phyloP scores from a whole-genome alignment of 2,888 invertebrate species.

The Dryocosmus kuriphilus region DNA sequence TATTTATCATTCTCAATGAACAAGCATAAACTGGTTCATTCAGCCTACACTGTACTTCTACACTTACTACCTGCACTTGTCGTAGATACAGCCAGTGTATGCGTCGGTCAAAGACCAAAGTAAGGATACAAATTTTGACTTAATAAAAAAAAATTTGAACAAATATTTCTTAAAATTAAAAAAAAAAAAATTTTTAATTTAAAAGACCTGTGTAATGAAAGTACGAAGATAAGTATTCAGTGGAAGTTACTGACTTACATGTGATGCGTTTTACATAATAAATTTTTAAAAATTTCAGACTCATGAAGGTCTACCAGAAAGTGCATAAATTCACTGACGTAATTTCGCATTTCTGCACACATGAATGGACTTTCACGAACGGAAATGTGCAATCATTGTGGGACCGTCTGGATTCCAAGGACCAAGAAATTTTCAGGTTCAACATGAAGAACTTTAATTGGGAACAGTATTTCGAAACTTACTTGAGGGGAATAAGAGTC shows the following conservation, averaged over 20 bases:
- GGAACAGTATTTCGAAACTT: conserved; percentile 84
- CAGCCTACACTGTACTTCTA: conserved; percentile 81
- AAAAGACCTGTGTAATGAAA: too few relatives aligned
- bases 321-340: conserved; percentile 88
- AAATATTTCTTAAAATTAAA: too few relatives aligned
- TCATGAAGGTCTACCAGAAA: conserved; percentile 88
- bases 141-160: not conserved
- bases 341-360: conserved; percentile 86
- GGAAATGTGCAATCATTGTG: conserved; percentile 82
- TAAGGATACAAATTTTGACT: conserved; percentile 70
- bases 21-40: conserved; percentile 79
- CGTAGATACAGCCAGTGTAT: conserved; percentile 81
- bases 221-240: too few relatives aligned
- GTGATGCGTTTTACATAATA: conserved; percentile 2
- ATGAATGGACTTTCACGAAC: conserved; percentile 86
- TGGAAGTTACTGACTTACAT: too few relatives aligned
- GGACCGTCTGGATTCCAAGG: conserved; percentile 78
- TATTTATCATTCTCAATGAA: conserved; percentile 81
- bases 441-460: conserved; percentile 86
- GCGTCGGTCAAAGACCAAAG: conserved; percentile 85
- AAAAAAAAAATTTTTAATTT: too few relatives aligned
- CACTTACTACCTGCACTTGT: conserved; percentile 86
- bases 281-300: conserved; percentile 79
- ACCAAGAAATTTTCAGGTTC: conserved; percentile 84
- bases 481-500: conserved; percentile 86